A percentile compares a stretch with the other conserved stretches of the same genome.
These are phyloP conservation scores for Oriolus oriolus DNA, from an alignment of 2,113 vertebrate genomes.

Conservation along the genomic window DNA sequence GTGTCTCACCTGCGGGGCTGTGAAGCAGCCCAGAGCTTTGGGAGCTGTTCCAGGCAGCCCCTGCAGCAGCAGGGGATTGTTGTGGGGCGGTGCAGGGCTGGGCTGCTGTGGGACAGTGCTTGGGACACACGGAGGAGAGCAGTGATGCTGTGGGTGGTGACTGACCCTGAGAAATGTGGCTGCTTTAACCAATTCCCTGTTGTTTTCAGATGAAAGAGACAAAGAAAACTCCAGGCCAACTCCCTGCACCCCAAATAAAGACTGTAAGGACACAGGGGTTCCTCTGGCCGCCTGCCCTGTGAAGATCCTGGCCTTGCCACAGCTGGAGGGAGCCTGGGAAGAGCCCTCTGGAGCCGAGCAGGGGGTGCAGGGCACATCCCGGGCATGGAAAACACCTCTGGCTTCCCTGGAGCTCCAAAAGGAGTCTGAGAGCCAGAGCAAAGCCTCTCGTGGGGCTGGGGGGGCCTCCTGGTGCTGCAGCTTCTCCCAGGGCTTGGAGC, in stretches of 20 bases:
- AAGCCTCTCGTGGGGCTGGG: neutral
- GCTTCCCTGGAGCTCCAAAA: fast-evolving
- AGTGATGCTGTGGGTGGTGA: neutral
- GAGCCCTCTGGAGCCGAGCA: fast-evolving
- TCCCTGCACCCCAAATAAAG: neutral
- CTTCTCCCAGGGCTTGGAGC: neutral
- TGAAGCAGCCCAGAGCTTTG: neutral
- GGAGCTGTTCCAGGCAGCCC: neutral
- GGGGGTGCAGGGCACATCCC: neutral
- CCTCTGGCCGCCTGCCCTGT: neutral
- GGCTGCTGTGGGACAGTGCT: neutral
- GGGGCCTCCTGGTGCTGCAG: neutral
- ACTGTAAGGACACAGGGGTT: neutral
- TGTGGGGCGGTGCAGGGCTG: neutral
- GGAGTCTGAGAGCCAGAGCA: neutral
- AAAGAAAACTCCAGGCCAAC: neutral
- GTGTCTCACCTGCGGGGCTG: neutral
- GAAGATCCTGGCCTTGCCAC: neutral
- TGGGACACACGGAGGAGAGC: neutral
- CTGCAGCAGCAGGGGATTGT: neutral
- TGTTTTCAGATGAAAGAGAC: slow-evolving; percentile 46
- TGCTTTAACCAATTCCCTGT: neutral
- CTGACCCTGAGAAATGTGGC: neutral
- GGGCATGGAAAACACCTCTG: fast-evolving
- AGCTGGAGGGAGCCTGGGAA: neutral